phyloP scores from a whole-genome alignment of 2,113 vertebrate genomes.

The Phasianus colchicus region DNA sequence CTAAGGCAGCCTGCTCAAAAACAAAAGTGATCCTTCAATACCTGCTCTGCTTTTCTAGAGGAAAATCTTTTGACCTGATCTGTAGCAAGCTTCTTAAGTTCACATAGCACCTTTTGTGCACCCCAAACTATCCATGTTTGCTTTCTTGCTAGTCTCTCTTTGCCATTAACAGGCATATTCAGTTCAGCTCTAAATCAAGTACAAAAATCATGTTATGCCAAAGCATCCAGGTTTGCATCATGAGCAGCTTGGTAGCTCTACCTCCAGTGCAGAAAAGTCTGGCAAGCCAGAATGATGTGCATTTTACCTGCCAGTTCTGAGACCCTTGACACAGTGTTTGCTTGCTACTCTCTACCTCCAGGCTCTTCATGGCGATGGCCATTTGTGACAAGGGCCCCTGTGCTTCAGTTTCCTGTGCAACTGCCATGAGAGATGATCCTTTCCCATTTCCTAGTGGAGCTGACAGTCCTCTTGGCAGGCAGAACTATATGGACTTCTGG shows the following conservation, averaged over 20 bases:
- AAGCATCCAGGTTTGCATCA: neutral
- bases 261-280: neutral
- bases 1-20: neutral
- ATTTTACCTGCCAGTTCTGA: neutral
- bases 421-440: neutral
- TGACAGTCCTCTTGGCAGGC: neutral
- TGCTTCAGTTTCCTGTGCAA: rapidly evolving
- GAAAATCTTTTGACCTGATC: neutral
- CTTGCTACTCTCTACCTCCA: neutral
- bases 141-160: neutral
- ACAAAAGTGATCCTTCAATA: neutral
- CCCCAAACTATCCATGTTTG: neutral
- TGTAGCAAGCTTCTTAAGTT: neutral
- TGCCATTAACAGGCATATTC: neutral
- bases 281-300: neutral
- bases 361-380: neutral
- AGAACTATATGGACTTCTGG: neutral
- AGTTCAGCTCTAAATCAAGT: neutral
- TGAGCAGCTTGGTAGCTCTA: neutral
- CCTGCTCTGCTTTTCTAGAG: neutral
- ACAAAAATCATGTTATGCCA: neutral
- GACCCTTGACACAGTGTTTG: neutral
- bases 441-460: neutral
- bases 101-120: neutral
- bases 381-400: neutral